Evolutionary conservation across 2,797 vertebrate species (phyloP).

Genomic region (Gallinago stenura): DNA sequence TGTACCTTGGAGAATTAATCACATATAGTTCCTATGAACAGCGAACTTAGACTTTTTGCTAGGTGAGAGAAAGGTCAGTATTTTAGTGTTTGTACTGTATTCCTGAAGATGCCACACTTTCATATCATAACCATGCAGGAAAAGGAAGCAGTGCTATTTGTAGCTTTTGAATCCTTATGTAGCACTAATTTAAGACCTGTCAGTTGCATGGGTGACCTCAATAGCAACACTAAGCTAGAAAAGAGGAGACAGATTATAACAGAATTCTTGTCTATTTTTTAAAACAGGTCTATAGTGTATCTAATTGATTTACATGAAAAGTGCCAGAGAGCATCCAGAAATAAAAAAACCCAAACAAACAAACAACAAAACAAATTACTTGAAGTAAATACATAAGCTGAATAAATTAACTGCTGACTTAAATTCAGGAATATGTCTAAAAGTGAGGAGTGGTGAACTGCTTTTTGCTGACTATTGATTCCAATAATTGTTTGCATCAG

Average conservation of each 20-base stretch:
- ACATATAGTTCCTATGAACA: not conserved
- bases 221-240: not conserved
- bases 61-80: not conserved
- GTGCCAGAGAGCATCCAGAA: not conserved
- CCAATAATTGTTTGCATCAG: not conserved
- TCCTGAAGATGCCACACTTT: not conserved
- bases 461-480: not conserved
- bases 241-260: not conserved
- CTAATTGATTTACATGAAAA: not conserved
- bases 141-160: not conserved
- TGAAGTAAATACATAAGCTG: not conserved
- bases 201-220: not conserved
- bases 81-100: not conserved
- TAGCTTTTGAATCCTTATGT: not conserved
- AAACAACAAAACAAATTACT: not conserved
- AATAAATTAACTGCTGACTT: not conserved
- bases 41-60: not conserved
- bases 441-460: not conserved
- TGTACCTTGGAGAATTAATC: not conserved
- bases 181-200: not conserved
- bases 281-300: fast-evolving
- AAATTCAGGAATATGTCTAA: not conserved
- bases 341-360: not conserved
- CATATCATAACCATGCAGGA: fast-evolving
- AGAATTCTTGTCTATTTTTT: not conserved